These are phyloP conservation scores for pig (Sus scrofa) DNA, from an alignment of 2,113 vertebrate genomes.

Conservation along the genomic window DNA sequence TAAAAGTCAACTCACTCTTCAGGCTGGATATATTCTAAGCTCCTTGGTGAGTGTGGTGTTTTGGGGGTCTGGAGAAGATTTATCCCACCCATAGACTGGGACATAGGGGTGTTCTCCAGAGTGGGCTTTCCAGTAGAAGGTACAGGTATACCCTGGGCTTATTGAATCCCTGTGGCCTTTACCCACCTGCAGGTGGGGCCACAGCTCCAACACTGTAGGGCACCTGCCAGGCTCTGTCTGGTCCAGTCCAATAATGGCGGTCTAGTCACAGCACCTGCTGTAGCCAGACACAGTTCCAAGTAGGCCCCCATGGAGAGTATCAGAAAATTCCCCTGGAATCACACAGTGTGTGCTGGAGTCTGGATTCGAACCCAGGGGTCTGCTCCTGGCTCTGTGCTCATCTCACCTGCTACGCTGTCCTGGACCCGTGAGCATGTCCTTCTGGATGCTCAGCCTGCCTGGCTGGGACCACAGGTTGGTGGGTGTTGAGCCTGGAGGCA, in stretches of 20 bases:
- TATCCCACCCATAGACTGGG: background rate
- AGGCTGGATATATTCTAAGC: background rate
- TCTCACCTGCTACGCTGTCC: background rate
- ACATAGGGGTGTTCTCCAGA: background rate
- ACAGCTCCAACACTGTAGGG: fast-evolving
- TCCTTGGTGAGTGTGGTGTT: background rate
- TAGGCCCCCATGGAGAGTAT: background rate
- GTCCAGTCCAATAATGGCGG: background rate
- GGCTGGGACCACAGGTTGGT: background rate
- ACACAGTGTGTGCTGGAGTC: background rate
- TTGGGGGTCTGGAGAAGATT: background rate
- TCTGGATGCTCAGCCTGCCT: background rate
- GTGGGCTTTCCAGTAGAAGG: background rate
- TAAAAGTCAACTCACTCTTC: background rate
- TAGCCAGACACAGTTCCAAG: background rate
- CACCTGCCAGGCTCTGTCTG: background rate
- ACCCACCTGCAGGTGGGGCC: too few relatives aligned
- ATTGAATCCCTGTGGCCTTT: background rate
- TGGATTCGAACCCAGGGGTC: background rate
- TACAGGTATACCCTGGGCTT: fast-evolving
- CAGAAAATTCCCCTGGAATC: background rate
- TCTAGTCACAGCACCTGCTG: background rate
- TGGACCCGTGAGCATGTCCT: background rate
- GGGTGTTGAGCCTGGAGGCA: background rate
- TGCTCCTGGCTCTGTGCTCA: background rate